Evolutionary conservation across 2,113 vertebrate species (phyloP).

Genomic region (Pelobates fuscus): DNA sequence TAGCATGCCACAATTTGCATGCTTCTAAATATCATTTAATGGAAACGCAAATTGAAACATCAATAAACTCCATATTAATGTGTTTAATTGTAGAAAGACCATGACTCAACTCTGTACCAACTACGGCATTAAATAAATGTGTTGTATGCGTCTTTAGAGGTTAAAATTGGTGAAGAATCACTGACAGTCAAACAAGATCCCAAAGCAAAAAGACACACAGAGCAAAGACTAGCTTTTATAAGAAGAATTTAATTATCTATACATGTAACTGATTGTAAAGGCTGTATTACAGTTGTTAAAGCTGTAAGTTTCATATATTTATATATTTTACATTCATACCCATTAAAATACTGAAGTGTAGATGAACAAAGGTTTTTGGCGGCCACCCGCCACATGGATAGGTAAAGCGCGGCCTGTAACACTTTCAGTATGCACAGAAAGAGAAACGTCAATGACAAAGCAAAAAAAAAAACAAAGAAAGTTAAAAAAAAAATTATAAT

Average conservation of each 20-base stretch:
- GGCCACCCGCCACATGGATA: conserved; percentile 53
- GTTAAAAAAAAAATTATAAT: conserved; percentile 36
- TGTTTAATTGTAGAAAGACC: too few species aligned
- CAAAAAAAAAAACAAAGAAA: conserved; percentile 27
- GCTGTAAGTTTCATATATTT: conserved; percentile 80
- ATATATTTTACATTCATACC: conserved; percentile 83
- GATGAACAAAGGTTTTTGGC: conserved; percentile 54
- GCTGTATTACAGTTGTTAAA: conserved; percentile 87
- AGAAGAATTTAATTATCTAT: conserved; percentile 87
- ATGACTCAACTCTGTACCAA: too few species aligned
- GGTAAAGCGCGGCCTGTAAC: conserved; percentile 48
- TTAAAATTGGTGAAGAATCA: too few species aligned
- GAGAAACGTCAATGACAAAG: conserved; percentile 2
- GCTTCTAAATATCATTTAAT: too few species aligned
- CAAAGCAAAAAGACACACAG: conserved; percentile 67
- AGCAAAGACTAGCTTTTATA: conserved; percentile 74
- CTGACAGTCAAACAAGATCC: neutral
- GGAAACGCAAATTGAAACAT: too few species aligned
- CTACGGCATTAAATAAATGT: too few species aligned
- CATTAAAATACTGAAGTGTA: conserved; percentile 76
- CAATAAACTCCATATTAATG: too few species aligned
- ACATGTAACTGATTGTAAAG: conserved; percentile 81
- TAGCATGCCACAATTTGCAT: too few species aligned
- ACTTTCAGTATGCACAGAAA: conserved; percentile 51
- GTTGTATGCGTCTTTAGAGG: too few species aligned